Evolutionary conservation across 2,797 vertebrate species (phyloP), one percentile per base, ranked within the genome.

Genomic region (Kryptopterus vitreolus): DNA sequence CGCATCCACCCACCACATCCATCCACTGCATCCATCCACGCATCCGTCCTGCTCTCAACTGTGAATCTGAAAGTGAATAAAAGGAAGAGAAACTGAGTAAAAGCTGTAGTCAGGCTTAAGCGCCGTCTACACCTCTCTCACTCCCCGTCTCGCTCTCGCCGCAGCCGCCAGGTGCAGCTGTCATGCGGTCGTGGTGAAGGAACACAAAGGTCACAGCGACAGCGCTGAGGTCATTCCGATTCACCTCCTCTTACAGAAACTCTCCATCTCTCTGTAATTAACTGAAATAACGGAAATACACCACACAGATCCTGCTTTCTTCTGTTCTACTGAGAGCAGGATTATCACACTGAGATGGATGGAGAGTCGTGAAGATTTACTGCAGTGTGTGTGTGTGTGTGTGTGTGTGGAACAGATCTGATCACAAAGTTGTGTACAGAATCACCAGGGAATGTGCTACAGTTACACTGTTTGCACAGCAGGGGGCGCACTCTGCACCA

Each of bases 61-160:
- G 59, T 81, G 82, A 84, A 87, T 85, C 83, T 84, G 81, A 73
- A 85, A 76, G 83, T 71, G 1, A 43, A 77, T 68, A 83, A 79
- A 80, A 31, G 69, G 71, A 77, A 58, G 33, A 83, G 77, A 58
- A 26, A 31, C 50, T 50, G 29, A 24, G 55, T 18, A 73, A 73
- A 74, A 77, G 81, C 72, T n/a, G n/a, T n/a, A 71, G 63, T 46
- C 68, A 69, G 76, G 69, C 53, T 83, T 74, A 31, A 81, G 72
- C 55, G 79, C 50, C 50, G 50, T 75, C 79, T 38, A 15, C 69
- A 78, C 13, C 52, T 81, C 52, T 81, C 82, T 58, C 69, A 38
- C 50, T 78, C 66, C 76, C 52, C 82, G 61, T 71, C 71, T 77
- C 4, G 15, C 55, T 77, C 78, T 63, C 11, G 0, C 66, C n/a